Percentiles rank a stretch among this genome's conserved stretches.
phyloP scores from a whole-genome alignment of 2,797 vertebrate species.

The Brachymystax lenok region DNA sequence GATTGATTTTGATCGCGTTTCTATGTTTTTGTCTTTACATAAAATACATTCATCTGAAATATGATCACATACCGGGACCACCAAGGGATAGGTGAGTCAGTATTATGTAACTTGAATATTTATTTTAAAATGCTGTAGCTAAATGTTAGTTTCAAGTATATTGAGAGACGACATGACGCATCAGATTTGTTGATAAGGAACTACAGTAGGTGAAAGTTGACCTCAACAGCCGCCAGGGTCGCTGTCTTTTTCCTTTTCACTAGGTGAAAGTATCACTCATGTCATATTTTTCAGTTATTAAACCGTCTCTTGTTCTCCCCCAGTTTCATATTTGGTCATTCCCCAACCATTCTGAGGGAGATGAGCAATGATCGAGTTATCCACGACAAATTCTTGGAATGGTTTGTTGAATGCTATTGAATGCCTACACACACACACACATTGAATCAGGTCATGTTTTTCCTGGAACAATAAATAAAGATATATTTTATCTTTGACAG shows the following conservation, averaged over 20 bases:
- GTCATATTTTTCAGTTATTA: no score
- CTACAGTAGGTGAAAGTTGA: neutral
- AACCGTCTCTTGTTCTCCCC: neutral
- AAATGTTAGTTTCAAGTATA: neutral
- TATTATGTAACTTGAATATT: neutral
- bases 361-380: neutral
- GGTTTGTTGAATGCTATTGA: neutral
- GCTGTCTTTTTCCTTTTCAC: neutral
- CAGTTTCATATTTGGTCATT: constrained; percentile 1
- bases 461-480: no score
- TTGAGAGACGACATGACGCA: neutral
- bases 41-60: constrained; percentile 75
- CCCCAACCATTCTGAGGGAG: neutral
- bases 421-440: constrained; percentile 77
- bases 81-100: constrained; percentile 56
- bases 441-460: constrained; percentile 68
- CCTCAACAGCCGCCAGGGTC: neutral
- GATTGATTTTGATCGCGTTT: constrained; percentile 54
- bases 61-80: constrained; percentile 86
- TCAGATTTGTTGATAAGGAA: neutral
- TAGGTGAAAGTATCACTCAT: no score
- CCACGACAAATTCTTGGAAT: constrained; percentile 6
- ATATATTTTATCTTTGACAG: constrained; percentile 58
- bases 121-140: neutral
- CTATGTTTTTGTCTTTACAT: constrained; percentile 76